These are phyloP conservation scores for Cyclophora punctaria DNA, from an alignment of 2,888 invertebrate genomes.

Conservation along the genomic window DNA sequence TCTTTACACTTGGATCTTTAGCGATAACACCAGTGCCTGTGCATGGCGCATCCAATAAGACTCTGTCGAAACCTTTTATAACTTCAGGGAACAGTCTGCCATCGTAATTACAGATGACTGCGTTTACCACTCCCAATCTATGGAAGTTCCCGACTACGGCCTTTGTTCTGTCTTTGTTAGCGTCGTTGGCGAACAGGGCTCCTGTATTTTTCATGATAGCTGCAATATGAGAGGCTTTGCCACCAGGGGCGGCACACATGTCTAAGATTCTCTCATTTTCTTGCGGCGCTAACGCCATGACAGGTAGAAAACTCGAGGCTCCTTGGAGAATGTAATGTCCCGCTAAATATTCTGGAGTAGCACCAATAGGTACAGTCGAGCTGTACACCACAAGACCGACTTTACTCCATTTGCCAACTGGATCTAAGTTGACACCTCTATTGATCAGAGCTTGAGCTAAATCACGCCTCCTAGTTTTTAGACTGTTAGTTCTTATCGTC, in stretches of 20 bases:
- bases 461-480: constrained; percentile 94
- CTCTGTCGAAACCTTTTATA: constrained; percentile 95
- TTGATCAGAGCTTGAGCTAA: constrained; percentile 96
- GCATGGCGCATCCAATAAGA: constrained; percentile 97
- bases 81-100: constrained; percentile 89
- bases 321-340: constrained; percentile 98
- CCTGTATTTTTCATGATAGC: constrained; percentile 99
- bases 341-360: constrained; percentile 98
- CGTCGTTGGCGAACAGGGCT: constrained; percentile 95
- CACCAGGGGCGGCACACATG: constrained; percentile 98
- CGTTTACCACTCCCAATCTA: constrained; percentile 95
- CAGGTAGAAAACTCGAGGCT: constrained; percentile 96
- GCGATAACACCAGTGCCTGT: constrained; percentile 98
- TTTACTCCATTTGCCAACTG: constrained; percentile 98
- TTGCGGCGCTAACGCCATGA: constrained; percentile 98
- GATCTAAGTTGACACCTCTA: constrained; percentile 98
- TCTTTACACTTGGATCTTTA: constrained; percentile 98
- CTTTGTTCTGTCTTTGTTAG: constrained; percentile 90
- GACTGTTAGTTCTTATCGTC: constrained; percentile 95
- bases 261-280: constrained; percentile 96
- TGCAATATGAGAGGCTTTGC: constrained; percentile 98
- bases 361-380: constrained; percentile 96
- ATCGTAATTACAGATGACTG: constrained; percentile 91
- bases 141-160: constrained; percentile 98
- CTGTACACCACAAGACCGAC: constrained; percentile 97